phyloP scores from a whole-genome alignment of 2,113 vertebrate species.

The Paedocypris sp. region DNA sequence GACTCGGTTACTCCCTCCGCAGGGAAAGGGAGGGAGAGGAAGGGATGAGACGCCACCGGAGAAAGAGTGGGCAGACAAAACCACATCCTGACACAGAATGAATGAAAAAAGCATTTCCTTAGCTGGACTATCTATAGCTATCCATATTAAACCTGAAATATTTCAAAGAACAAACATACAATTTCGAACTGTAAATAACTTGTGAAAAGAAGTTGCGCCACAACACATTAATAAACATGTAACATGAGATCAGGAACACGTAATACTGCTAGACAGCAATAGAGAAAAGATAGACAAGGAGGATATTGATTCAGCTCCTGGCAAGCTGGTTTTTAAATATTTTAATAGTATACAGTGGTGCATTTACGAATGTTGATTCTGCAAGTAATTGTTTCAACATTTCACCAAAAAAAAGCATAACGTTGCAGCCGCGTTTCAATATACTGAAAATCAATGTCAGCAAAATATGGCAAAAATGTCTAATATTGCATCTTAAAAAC shows the following conservation, averaged over 20 bases:
- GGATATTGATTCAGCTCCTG: not conserved
- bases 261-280: not conserved
- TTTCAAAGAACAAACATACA: no score
- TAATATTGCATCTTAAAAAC: no score
- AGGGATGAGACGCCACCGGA: conserved; percentile 4
- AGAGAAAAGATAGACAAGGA: not conserved
- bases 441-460: no score
- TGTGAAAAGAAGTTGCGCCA: no score
- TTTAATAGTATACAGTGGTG: not conserved
- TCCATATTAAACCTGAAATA: no score
- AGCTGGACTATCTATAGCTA: no score
- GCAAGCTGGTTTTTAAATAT: not conserved
- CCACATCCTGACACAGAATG: not conserved
- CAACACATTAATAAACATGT: not conserved
- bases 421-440: no score
- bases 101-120: conserved; percentile 1
- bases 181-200: no score
- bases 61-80: not conserved
- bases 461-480: no score
- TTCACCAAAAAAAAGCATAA: no score
- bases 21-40: conserved; percentile 8
- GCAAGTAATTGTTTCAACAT: no score
- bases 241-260: not conserved
- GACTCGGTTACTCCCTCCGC: not conserved
- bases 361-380: no score